phyloP scores from a whole-genome alignment of 2,113 vertebrate species.

The Aythya baeri region DNA sequence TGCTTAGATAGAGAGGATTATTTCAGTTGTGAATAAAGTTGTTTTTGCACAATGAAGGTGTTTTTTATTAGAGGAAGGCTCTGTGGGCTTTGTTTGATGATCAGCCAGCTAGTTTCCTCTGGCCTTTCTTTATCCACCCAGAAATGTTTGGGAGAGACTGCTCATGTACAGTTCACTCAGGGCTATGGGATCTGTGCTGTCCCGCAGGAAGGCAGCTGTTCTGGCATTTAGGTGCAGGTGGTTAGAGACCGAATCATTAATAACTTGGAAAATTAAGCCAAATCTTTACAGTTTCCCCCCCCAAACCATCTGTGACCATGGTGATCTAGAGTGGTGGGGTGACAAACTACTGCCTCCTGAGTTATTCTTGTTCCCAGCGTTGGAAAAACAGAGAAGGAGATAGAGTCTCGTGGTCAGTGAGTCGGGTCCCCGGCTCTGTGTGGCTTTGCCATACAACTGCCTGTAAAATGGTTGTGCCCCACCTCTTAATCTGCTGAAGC shows the following conservation, averaged over 20 bases:
- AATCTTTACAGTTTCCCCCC: background rate
- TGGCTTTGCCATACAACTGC: background rate
- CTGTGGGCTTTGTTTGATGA: background rate
- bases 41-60: background rate
- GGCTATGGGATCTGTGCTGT: background rate
- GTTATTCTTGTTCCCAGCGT: accelerated
- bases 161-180: accelerated
- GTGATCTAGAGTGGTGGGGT: background rate
- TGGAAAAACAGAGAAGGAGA: background rate
- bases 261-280: background rate
- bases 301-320: background rate
- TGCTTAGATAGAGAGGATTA: background rate
- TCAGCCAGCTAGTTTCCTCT: background rate
- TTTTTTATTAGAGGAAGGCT: background rate
- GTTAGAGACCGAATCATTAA: accelerated
- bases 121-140: background rate
- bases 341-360: background rate
- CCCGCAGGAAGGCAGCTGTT: background rate
- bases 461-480: accelerated
- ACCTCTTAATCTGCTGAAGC: accelerated
- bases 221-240: background rate
- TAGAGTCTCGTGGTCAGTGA: background rate
- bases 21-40: background rate
- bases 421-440: background rate
- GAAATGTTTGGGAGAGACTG: background rate